phyloP scores from a whole-genome alignment of 2,888 invertebrate genomes.

The Hecatera dysodea region DNA sequence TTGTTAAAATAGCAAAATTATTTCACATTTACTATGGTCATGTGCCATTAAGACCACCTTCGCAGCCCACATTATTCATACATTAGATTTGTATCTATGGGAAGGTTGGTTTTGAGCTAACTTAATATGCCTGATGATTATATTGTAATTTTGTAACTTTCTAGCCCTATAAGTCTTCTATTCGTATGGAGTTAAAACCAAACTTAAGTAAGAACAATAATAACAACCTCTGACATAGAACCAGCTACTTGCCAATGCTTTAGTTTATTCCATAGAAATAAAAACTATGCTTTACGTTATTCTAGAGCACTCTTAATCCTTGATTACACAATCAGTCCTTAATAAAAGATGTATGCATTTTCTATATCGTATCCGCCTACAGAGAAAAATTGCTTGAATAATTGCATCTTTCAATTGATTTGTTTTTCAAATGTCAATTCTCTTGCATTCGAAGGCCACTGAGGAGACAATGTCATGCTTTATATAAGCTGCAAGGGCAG shows the following conservation, averaged over 20 bases:
- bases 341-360: slow-evolving; percentile 60
- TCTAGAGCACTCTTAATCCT: slow-evolving; percentile 2
- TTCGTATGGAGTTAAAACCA: neutral
- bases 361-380: slow-evolving; percentile 63
- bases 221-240: neutral
- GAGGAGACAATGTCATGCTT: slow-evolving; percentile 72
- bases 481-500: slow-evolving; percentile 71
- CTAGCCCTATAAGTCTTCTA: neutral
- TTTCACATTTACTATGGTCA: slow-evolving; percentile 54
- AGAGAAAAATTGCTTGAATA: slow-evolving; percentile 71
- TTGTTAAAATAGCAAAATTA: slow-evolving; percentile 53
- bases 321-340: slow-evolving; percentile 46
- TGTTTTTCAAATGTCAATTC: slow-evolving; percentile 76
- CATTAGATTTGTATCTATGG: slow-evolving; percentile 35
- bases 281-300: neutral
- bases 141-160: neutral
- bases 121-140: slow-evolving; percentile 1
- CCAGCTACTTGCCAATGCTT: neutral
- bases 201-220: neutral
- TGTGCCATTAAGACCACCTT: slow-evolving; percentile 48
- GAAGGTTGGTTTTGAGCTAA: slow-evolving; percentile 8
- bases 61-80: slow-evolving; percentile 30
- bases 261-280: neutral
- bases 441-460: slow-evolving; percentile 70
- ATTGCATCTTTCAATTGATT: slow-evolving; percentile 69